Conservation (phyloP, 2,888 invertebrate species). For the Ganaspis brasiliensis region DNA sequence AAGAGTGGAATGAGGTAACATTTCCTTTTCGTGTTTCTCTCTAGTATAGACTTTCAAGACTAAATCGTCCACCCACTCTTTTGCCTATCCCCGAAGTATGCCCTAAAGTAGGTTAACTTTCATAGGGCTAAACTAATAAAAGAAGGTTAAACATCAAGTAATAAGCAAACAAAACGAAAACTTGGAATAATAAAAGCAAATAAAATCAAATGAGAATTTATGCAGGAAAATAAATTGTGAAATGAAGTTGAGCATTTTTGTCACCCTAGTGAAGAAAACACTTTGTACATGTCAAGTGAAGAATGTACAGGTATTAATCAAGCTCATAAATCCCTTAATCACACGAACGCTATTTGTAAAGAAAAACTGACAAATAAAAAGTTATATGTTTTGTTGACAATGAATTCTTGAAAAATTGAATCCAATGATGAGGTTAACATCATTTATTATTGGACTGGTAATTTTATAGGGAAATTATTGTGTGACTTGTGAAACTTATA, state of each 20-base stretch:
- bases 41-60: not conserved
- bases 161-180: not conserved
- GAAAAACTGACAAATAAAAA: not conserved
- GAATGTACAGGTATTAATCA: slow-evolving; percentile 18
- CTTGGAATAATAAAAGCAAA: slow-evolving; percentile 3
- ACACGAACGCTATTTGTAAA: not conserved
- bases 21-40: slow-evolving; percentile 37
- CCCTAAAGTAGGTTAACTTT: slow-evolving; percentile 34
- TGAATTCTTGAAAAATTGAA: not conserved
- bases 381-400: not conserved
- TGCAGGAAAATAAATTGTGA: not conserved
- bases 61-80: slow-evolving; percentile 20
- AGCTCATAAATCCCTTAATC: not conserved
- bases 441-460: too few relatives aligned
- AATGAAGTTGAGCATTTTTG: slow-evolving; percentile 2
- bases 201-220: slow-evolving; percentile 23
- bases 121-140: slow-evolving; percentile 28
- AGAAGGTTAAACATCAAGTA: slow-evolving; percentile 4
- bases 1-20: slow-evolving; percentile 15
- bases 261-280: slow-evolving; percentile 5
- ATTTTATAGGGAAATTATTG: too few relatives aligned
- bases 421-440: too few relatives aligned
- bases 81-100: slow-evolving; percentile 15
- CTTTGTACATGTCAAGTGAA: not conserved
- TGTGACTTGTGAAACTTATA: too few relatives aligned